Base-by-base conservation (phyloP, 2,888 invertebrate genomes). In the Odontothrips loti region DNA sequence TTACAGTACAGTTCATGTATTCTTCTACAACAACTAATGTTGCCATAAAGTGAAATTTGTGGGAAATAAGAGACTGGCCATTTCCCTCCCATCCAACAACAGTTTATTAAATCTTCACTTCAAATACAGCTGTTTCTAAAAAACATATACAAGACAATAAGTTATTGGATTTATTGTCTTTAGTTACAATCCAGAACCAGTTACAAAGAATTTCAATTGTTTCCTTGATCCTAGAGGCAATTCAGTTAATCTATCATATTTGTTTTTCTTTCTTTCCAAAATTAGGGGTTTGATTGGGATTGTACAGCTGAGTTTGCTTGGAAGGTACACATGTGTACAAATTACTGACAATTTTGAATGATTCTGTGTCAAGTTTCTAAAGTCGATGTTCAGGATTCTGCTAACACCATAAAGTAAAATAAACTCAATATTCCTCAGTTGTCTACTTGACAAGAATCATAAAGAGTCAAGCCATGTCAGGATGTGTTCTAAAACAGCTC, bases 121-220 rank as follows among this genome's bases (percentile, higher is more conserved):
- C 58, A 58, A 15, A 8, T 20, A 58, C 17, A 58, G 17, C n/a
- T 20, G 17, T 12, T 75, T 75, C 23, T 27, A 12, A 27, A 17
- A 27, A 27, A n/a, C 27, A 12, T 12, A 75, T 75, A 23, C 12
- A 27, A 75, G 68, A 75, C 68, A 75, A 75, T 12, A 75, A 75
- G 23, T 75, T 75, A 27, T 75, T 75, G 12, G 12, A 75, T 20
- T 75, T 75, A 75, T 75, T 75, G 68, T 75, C 68, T 75, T 23
- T 27, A 27, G 68, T 75, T 75, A 75, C 23, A 75, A 75, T 75
- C 68, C 23, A 75, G n/a, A 58, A n/a, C 17, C 17, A 58, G n/a
- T 15, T 17, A 15, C 6, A 58, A 20, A 17, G 10, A 11, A 58
- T 15, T 15, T 58, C 58, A 58, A 58, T n/a, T 20, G 58, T 58